Percentiles rank a stretch among this genome's conserved stretches.
Conservation (phyloP, 2,888 invertebrate species). For the Catocala sponsa region DNA sequence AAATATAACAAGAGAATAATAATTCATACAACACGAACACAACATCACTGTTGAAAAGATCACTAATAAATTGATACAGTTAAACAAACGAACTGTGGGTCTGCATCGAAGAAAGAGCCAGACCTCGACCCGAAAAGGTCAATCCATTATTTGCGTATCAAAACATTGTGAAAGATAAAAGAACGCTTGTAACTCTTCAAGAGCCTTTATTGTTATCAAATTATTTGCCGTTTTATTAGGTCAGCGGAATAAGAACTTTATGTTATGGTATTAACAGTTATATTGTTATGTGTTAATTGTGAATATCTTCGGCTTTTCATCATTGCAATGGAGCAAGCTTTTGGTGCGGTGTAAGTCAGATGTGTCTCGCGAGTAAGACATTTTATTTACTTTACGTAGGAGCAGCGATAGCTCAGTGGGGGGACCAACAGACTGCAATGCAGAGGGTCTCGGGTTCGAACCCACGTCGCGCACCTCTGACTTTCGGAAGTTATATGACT, state of each 20-base stretch:
- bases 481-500: too few relatives aligned
- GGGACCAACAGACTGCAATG: too few relatives aligned
- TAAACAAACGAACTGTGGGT: too few relatives aligned
- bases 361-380: not conserved
- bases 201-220: conserved; percentile 33
- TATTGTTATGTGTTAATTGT: not conserved
- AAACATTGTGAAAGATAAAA: conserved; percentile 37
- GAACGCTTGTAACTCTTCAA: conserved; percentile 22
- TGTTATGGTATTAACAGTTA: not conserved
- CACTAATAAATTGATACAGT: too few relatives aligned
- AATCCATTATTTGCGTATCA: conserved; percentile 45
- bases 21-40: too few relatives aligned
- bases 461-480: too few relatives aligned
- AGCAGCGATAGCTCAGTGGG: too few relatives aligned
- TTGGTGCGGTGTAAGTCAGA: conserved; percentile 13
- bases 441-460: too few relatives aligned
- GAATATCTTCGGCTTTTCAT: conserved; percentile 37
- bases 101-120: not conserved
- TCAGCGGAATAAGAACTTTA: conserved; percentile 16
- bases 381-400: not conserved
- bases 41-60: too few relatives aligned
- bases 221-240: conserved; percentile 14
- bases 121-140: conserved; percentile 34
- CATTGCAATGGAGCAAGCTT: conserved; percentile 20
- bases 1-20: too few relatives aligned